Conservation (phyloP, 2,797 vertebrate genomes). For the Falco novaeseelandiae region DNA sequence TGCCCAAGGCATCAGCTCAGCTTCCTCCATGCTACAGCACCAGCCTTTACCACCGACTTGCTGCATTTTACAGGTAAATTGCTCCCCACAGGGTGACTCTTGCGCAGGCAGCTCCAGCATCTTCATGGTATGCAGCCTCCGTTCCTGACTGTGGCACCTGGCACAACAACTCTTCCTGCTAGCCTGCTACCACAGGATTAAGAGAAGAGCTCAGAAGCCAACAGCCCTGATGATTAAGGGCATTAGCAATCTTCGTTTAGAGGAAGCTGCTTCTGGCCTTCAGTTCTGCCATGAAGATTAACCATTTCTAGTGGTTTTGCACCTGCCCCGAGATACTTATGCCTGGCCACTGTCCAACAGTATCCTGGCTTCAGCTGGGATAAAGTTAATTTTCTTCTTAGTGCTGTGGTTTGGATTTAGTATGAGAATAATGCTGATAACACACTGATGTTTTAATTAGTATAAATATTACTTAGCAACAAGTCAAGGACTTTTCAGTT, state of each 20-base stretch:
- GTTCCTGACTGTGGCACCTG: neutral
- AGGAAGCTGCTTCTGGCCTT: neutral
- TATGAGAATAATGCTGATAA: too few relatives aligned
- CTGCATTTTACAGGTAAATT: neutral
- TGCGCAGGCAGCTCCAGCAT: neutral
- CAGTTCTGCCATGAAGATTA: neutral
- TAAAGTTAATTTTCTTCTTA: too few relatives aligned
- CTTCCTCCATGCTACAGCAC: neutral
- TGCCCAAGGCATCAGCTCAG: neutral
- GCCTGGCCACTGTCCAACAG: neutral
- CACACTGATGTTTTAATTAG: too few relatives aligned
- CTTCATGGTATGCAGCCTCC: neutral
- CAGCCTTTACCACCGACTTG: neutral
- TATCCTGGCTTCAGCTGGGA: too few relatives aligned
- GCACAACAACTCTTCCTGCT: neutral
- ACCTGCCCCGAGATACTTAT: neutral
- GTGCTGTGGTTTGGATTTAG: too few relatives aligned
- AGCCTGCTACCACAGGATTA: neutral
- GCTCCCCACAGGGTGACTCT: neutral
- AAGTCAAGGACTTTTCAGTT: too few relatives aligned
- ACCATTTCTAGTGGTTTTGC: neutral
- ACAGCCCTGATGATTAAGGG: neutral
- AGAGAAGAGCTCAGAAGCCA: neutral
- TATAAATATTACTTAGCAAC: too few relatives aligned
- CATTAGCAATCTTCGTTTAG: neutral